Percentiles rank a stretch among this genome's conserved stretches.
phyloP scores from a whole-genome alignment of 2,113 vertebrate species.

The Myotis brandtii region DNA sequence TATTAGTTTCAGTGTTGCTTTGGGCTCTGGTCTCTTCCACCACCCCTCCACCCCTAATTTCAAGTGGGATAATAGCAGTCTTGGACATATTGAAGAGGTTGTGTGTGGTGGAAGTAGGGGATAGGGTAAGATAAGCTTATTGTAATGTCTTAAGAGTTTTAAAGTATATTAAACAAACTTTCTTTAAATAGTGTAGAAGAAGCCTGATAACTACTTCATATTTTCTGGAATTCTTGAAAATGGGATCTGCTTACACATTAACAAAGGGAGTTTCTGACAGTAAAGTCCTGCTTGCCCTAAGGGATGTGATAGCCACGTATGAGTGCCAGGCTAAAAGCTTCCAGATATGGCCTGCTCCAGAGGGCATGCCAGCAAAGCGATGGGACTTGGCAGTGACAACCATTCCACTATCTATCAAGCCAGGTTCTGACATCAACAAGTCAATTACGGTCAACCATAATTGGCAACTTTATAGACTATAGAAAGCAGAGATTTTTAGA shows the following conservation, averaged over 20 bases:
- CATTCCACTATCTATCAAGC: neutral
- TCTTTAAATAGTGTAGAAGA: neutral
- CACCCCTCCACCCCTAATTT: neutral
- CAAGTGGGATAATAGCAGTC: neutral
- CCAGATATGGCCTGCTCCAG: neutral
- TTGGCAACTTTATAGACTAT: neutral
- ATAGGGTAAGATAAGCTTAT: neutral
- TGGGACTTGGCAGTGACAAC: neutral
- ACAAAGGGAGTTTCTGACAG: neutral
- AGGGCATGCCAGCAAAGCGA: neutral
- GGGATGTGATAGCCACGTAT: neutral
- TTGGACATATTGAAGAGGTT: neutral
- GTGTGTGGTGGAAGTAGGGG: neutral
- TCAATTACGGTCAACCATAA: neutral
- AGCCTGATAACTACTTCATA: neutral
- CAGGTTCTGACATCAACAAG: conserved; percentile 39
- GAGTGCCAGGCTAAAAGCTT: neutral
- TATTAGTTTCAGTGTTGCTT: conserved; percentile 78
- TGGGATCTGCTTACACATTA: neutral
- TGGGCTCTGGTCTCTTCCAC: conserved; percentile 62
- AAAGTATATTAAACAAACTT: neutral
- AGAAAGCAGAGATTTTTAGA: conserved; percentile 3
- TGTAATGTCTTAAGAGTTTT: neutral
- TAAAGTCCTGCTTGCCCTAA: neutral
- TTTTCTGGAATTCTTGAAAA: conserved; percentile 8